Base-by-base conservation (phyloP, 2,888 invertebrate genomes). In the Erpobdella octoculata region DNA sequence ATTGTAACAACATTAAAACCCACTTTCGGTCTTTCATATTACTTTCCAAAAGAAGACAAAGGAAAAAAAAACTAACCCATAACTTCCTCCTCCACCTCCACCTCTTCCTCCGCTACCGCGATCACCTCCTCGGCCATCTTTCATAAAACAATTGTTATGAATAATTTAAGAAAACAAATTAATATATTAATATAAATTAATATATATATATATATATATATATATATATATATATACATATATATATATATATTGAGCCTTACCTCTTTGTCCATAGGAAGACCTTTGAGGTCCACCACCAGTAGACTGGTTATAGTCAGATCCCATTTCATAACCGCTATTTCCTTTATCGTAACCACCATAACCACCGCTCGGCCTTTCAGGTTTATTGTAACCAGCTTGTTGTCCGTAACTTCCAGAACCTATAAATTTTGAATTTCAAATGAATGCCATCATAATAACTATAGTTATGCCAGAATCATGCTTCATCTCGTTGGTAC, bases 41-140 rank as follows among this genome's bases (percentile, higher is more conserved):
- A 41, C n/a, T 41, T 59, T 59, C 15, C 8, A 69, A 12, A 36
- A 69, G 33, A 38, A n/a, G 33, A 31, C n/a, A 65, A 25, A 25
- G 35, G 4, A 67, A 18, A 31, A 8, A n/a, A 38, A 33, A 41
- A 69, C 69, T 69, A 35, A 69, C 69, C 69, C 58, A 53, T 53
- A 69, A 25, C 58, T 37, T 25, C 72, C 72, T 3, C 73, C 64
- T 1, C 73, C 70, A 28, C 71, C 46, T 25, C 70, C 70, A 91
- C 91, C 91, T 90, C 91, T 91, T 89, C 89, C 89, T 89, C 89
- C 89, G 90, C 91, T 90, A 53, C 33, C 69, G 18, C 73, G 64
- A 53, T 72, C 73, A 58, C 72, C 73, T 28, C 71, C 72, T 46
- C 61, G 21, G 35, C 59, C 72, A 41, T 33, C 46, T 28, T 68